A percentile compares a stretch with the other conserved stretches of the same genome.
Conservation (phyloP, 2,888 invertebrate genomes). For the Branchipolynoe longqiensis region DNA sequence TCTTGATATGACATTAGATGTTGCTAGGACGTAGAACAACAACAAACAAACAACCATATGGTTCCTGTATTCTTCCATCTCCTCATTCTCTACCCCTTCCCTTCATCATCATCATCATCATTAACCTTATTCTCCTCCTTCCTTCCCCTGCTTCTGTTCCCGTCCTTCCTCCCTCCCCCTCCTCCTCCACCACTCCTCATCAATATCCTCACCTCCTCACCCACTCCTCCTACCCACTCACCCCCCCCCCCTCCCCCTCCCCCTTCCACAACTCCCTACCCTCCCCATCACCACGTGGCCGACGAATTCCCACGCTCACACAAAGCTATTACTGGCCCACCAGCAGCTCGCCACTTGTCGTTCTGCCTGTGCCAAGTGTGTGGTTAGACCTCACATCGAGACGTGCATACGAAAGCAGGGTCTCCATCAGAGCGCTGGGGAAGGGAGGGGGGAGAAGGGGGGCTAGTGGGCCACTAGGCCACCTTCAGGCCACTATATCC, state of each 20-base stretch:
- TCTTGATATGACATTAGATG: too few species aligned
- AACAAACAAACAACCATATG: too few species aligned
- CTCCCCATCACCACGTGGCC: not conserved
- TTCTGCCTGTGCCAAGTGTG: slow-evolving; percentile 26
- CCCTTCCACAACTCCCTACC: not conserved
- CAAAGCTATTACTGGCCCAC: not conserved
- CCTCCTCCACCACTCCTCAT: too few species aligned
- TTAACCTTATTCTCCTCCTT: not conserved
- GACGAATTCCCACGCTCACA: slow-evolving; percentile 15
- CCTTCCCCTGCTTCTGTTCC: too few species aligned
- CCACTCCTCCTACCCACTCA: not conserved
- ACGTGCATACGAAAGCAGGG: not conserved
- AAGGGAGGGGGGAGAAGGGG: too few species aligned
- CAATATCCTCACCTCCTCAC: too few species aligned
- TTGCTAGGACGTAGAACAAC: too few species aligned
- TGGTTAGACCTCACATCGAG: slow-evolving; percentile 17
- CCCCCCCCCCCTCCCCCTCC: not conserved
- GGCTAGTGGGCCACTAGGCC: too few species aligned
- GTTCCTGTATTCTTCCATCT: too few species aligned
- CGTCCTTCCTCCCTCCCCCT: too few species aligned
- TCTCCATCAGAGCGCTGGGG: not conserved
- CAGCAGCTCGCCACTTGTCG: slow-evolving; percentile 9
- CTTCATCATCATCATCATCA: not conserved
- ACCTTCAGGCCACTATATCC: too few species aligned
- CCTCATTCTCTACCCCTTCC: too few species aligned